Evolutionary conservation across 2,888 invertebrate genomes (phyloP), one percentile per base, ranked within the genome.

Genomic region (Plutella xylostella): DNA sequence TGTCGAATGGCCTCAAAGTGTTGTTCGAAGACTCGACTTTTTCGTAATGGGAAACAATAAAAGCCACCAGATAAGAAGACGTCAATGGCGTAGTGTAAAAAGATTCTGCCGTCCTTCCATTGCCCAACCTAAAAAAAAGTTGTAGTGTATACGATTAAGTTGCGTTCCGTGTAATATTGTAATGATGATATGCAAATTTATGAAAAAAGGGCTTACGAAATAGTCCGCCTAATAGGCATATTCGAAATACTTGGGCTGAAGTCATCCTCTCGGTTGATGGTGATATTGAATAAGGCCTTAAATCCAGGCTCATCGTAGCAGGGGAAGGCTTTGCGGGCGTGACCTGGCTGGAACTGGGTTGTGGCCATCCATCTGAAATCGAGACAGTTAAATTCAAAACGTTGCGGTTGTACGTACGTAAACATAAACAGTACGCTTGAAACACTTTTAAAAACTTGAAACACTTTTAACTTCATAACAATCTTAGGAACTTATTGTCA

Each of bases 251-350:
- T 77, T 0, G 71, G 66, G 9, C 75, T 83, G 63, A 85, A 87
- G 45, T 69, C 68, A 0, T 52, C 46, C 15, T 87, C 84, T 53
- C 89, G 85, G 4, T 85, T 82, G 42, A 95, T 86, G 43, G 86
- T 88, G 19, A 96, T 85, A 6, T 85, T 85, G 52, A 94, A 95
- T 22, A 76, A 87, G 0, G 94, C 91, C 64, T 94, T 94, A 61
- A 92, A 91, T 14, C 86, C 85, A 2, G 95, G 95, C 54, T 95
- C 94, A 59, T 96, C 96, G 60, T 93, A 93, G 65, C 94, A 94
- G 5, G 95, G 95, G 63, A 95, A 95, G 0, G 92, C 94, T 58
- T 89, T 85, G 33, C 93, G 86, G 0, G 93, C 93, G 57, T 92
- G 89, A 1, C 89, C 90, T 0, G 92, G 89, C 50, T 94, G 91